Base-by-base conservation (phyloP, 2,888 invertebrate species). In the Aporophyla nigra region DNA sequence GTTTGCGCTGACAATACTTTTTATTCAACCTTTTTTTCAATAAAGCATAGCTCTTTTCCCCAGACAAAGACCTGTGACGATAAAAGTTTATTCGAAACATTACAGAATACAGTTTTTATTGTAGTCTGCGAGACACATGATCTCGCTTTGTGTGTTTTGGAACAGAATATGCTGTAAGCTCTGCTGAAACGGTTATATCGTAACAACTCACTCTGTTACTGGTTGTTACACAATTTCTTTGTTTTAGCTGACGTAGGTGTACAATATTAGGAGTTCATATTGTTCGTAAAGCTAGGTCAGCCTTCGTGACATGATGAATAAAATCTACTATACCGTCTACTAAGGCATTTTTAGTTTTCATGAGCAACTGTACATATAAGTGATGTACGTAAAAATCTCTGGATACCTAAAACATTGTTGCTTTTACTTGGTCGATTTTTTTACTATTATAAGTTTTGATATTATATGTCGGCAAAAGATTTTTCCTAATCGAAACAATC, bases 121-220 rank as follows among this genome's bases (percentile, higher is more conserved):
- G 19, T 66, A 58, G 59, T 59, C 43, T 59, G 53, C n/a, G 33
- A 71, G 85, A 82, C 59, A 85, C 59, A 85, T 62, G 49, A 76
- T 80, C 56, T 53, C 58, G 53, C 4, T 68, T 49, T 73, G 84
- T 81, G 66, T 84, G 56, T 75, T 75, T 71, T 72, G 74, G 46
- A 80, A 84, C 24, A 24, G 59, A 24, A 70, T 80, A 65, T 51
- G 71, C 61, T 84, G 61, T 75, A 69, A 65, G 71, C 61, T 54
- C 27, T 84, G 40, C 19, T 76, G 59, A 77, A 74, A 82, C 27
- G 16, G 54, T 71, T 77, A 33, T 69, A 70, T 72, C 49, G 68
- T 69, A 54, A 75, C 58, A 68, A 56, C 54, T 56, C 21, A 79
- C 58, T 69, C 40, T 59, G 59, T 75, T 62, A 72, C 59, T 71